Base-by-base conservation (phyloP, 2,797 vertebrate species). In the Serranus cabrilla region DNA sequence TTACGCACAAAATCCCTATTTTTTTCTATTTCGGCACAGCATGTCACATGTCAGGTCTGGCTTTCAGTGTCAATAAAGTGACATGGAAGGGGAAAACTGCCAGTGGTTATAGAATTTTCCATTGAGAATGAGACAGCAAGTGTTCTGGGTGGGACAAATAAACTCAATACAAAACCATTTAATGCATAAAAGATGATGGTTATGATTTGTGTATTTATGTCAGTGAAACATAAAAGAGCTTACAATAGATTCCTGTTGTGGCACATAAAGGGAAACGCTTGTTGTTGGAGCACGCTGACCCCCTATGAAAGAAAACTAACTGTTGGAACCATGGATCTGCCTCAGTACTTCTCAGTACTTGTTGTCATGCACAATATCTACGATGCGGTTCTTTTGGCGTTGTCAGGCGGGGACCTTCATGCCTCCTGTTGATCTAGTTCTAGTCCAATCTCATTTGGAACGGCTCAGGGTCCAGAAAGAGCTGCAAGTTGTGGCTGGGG, bases 1-100 rank as follows among this genome's bases (percentile, higher is more conserved):
- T 80, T 74, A 81, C 80, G 79, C 73, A 74, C 73, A 56, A 65
- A 66, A 67, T 59, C 23, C 27, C 42, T 62, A 59, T 39, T 74
- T 34, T 74, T 76, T 76, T 23, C 31, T 45, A 14, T 73, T 75
- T 42, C 45, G 21, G 65, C 56, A 23, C 78, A 42, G 68, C 51
- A 17, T 37, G 57, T 76, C 46, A 64, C 54, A 50, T 52, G 39
- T 71, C 73, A 68, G 18, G 40, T 64, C 61, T 23, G 52, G 20
- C 40, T 78, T 68, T 77, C 59, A 40, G 49, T 71, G 61, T 60
- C 70, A 70, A 42, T 3, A 25, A 5, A 49, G 2, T 31, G 5
- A 50, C 39, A 46, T 23, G 39, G n/a, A 54, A 14, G 12, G 7
- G 65, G 2, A 8, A 42, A 18, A 49, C 20, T 6, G 23, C n/a